Evolutionary conservation across 37 sponge, comb jelly and placozoan species (phyloP), one percentile per base, ranked within the genome.

Genomic region (Haliclona indistincta): DNA sequence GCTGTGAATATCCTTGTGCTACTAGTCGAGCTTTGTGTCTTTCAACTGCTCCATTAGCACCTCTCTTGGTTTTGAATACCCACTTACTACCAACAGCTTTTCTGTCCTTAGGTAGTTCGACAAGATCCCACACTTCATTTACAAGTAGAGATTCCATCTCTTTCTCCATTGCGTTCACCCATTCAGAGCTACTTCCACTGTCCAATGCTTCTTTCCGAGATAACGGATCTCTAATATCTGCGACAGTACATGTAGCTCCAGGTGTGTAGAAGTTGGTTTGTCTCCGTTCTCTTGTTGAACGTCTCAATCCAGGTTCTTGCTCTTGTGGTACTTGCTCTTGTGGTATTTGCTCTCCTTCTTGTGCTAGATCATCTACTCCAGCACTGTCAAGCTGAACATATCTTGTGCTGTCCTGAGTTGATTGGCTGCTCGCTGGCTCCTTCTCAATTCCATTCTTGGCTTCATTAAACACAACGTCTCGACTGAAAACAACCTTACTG

Each of bases 381-480:
- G 51, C 51, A 17, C 13, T 17, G 13, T 47, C 15, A 15, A 47
- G 15, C 51, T 17, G 20, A 49, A 51, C 54, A 71, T 23, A 28
- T 71, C 37, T 36, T 49, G 1, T 17, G 10, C 10, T 47, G 51
- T 17, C 51, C 15, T 47, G n/a, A n/a, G n/a, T n/a, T n/a, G n/a
- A 47, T 17, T 47, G 13, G 10, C 51, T n/a, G 15, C 51, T 17
- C 15, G 10, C 10, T 47, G 51, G 15, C 51, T 71, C 55, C 25
- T 32, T 4, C 33, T 52, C 36, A 47, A 71, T 30, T 44, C 55
- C 55, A 49, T 54, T 47, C 54, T 49, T 51, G 22, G 19, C 22
- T 33, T 71, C 73, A 71, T 85, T 64, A 53, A 83, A 75, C 7
- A 53, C 28, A 13, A 83, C 84, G 67, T 83, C 84, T 68, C 84